Evolutionary conservation across 2,797 vertebrate genomes (phyloP).

Genomic region (Scolopax rusticola): DNA sequence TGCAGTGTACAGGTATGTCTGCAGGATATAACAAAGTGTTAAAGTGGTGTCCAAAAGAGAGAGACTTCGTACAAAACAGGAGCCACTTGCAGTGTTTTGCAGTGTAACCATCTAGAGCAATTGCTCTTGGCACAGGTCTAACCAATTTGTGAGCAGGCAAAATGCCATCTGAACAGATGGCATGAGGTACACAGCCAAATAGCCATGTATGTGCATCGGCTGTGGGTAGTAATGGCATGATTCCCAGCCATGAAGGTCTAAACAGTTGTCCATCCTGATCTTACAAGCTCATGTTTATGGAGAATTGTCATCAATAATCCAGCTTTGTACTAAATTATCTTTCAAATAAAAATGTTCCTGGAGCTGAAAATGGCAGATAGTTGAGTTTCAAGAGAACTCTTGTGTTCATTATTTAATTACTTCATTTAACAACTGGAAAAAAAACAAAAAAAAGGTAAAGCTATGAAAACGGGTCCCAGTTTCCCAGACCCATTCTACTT

Average conservation of each 20-base stretch:
- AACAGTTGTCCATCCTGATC: conserved; percentile 82
- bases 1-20: conserved; percentile 33
- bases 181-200: conserved; percentile 78
- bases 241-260: conserved; percentile 82
- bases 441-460: background rate
- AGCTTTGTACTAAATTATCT: conserved; percentile 59
- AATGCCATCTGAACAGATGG: conserved; percentile 81
- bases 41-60: conserved; percentile 55
- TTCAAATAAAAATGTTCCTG: conserved; percentile 55
- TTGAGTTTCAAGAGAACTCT: conserved; percentile 6
- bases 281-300: conserved; percentile 72
- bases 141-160: conserved; percentile 80
- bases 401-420: background rate
- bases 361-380: background rate
- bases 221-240: conserved; percentile 80
- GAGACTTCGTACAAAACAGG: conserved; percentile 61
- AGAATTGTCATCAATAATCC: conserved; percentile 74
- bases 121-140: conserved; percentile 80
- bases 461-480: background rate
- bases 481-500: background rate
- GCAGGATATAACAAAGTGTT: conserved; percentile 63
- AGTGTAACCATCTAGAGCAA: conserved; percentile 76
- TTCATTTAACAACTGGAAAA: background rate
- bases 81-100: conserved; percentile 73
- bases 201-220: conserved; percentile 81